Conservation (phyloP, 1,140 invertebrate genomes). For the Propsilocerus akamusi region DNA sequence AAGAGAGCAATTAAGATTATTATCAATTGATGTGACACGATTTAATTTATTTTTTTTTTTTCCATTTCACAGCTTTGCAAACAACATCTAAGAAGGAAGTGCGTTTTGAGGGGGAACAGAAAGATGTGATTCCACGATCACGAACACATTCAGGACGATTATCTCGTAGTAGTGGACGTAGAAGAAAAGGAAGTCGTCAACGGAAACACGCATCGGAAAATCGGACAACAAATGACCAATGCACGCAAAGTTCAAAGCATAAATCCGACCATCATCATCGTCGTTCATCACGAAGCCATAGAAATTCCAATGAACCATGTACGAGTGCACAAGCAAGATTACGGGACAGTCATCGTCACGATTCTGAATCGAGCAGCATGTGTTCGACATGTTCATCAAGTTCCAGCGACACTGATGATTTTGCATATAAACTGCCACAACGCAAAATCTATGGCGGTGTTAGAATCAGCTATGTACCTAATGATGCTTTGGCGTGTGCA, state of each 20-base stretch:
- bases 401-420: slow-evolving; percentile 62
- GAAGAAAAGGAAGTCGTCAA: slow-evolving; percentile 12
- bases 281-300: not conserved
- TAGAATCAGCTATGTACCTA: slow-evolving; percentile 74
- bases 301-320: slow-evolving; percentile 5
- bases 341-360: slow-evolving; percentile 14
- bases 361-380: slow-evolving; percentile 50
- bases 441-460: slow-evolving; percentile 68
- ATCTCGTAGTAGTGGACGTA: slow-evolving; percentile 13
- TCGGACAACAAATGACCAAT: slow-evolving; percentile 13
- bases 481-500: slow-evolving; percentile 65
- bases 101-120: slow-evolving; percentile 21
- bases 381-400: slow-evolving; percentile 77
- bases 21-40: too few species aligned
- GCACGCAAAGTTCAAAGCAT: slow-evolving; percentile 8
- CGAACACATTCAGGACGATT: slow-evolving; percentile 22
- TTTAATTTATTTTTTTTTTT: too few species aligned
- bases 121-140: slow-evolving; percentile 14
- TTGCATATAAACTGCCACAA: slow-evolving; percentile 62
- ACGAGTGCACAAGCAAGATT: slow-evolving; percentile 5
- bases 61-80: not conserved
- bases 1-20: too few species aligned
- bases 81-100: slow-evolving; percentile 18
- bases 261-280: slow-evolving; percentile 7
- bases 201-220: slow-evolving; percentile 17